These are phyloP conservation scores for Chrysemys picta DNA, from an alignment of 2,113 vertebrate species.

Conservation along the genomic window DNA sequence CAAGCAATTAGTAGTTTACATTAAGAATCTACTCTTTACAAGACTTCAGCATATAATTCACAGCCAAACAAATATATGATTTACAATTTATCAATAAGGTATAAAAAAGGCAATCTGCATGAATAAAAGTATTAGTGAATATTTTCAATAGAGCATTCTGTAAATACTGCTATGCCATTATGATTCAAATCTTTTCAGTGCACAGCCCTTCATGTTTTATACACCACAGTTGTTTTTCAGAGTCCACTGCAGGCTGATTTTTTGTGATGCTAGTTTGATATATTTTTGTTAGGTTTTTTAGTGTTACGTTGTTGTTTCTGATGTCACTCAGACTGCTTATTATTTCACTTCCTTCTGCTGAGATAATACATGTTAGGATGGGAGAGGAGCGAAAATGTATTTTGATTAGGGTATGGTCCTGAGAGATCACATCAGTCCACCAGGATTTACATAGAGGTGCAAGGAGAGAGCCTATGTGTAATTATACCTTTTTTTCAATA, in stretches of 20 bases:
- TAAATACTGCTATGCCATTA: background rate
- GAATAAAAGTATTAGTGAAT: background rate
- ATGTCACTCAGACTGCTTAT: conserved; percentile 14
- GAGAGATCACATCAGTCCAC: background rate
- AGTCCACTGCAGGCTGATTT: conserved; percentile 1
- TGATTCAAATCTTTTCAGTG: background rate
- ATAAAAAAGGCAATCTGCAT: background rate
- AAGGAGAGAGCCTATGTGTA: no score
- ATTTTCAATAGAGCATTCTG: background rate
- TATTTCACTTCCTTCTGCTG: conserved; percentile 21
- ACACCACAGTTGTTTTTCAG: background rate
- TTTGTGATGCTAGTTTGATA: background rate
- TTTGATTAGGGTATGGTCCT: background rate
- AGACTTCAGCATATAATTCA: background rate
- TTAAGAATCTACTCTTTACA: background rate
- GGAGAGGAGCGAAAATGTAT: background rate
- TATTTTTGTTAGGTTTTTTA: background rate
- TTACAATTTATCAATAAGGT: background rate
- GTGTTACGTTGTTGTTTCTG: conserved; percentile 1
- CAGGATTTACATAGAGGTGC: background rate
- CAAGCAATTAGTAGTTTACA: background rate
- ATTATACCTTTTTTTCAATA: background rate
- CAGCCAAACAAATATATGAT: background rate
- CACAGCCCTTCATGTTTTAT: background rate
- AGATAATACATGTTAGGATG: background rate